These are phyloP conservation scores for Liodrosophila aerea DNA, from an alignment of 2,888 invertebrate species.

Conservation along the genomic window DNA sequence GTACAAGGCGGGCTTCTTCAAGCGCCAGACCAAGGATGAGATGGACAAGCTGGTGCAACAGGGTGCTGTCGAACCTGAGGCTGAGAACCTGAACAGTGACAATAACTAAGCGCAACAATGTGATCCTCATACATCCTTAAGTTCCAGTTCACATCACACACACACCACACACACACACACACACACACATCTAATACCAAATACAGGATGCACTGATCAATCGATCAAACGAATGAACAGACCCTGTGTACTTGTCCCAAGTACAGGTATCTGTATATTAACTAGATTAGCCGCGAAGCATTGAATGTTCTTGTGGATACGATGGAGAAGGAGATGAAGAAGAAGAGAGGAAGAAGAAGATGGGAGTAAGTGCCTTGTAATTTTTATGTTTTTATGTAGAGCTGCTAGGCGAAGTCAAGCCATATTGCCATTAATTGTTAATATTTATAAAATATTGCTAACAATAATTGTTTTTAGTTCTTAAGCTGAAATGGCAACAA, in stretches of 20 bases:
- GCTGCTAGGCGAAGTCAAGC: constrained; percentile 38
- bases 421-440: constrained; percentile 71
- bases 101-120: constrained; percentile 52
- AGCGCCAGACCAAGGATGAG: constrained; percentile 83
- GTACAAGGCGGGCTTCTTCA: constrained; percentile 83
- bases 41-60: constrained; percentile 81
- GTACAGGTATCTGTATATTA: background rate
- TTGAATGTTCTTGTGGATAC: constrained; percentile 51
- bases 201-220: background rate
- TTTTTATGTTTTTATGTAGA: constrained; percentile 29
- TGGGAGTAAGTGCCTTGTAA: constrained; percentile 50
- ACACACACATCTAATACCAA: constrained; percentile 45
- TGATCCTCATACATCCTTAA: constrained; percentile 36
- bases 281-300: constrained; percentile 36
- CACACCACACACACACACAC: constrained; percentile 13
- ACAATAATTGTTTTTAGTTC: constrained; percentile 37
- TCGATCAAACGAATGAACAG: background rate
- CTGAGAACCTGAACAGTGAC: constrained; percentile 74
- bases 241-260: no score
- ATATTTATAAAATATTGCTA: constrained; percentile 67
- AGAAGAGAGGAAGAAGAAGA: background rate
- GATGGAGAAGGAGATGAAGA: constrained; percentile 5
- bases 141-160: constrained; percentile 4
- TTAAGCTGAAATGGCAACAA: constrained; percentile 47
- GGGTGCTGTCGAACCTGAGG: constrained; percentile 73